phyloP scores from a whole-genome alignment of 2,888 invertebrate genomes.

The Pristionchus japonicus region DNA sequence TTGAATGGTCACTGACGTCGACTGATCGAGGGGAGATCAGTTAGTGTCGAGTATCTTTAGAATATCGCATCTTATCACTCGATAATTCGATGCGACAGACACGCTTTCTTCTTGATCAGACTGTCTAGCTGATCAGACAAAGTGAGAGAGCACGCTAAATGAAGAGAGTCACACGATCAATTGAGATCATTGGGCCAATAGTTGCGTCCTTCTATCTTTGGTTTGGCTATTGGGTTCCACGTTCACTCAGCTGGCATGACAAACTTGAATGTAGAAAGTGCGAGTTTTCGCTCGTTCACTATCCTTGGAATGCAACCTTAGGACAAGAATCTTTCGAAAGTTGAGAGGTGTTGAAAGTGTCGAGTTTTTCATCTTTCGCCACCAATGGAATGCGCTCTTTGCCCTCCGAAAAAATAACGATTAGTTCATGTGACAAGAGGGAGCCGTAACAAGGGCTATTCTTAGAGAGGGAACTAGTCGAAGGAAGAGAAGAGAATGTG shows the following conservation, averaged over 20 bases:
- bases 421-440: conserved; percentile 12
- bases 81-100: conserved; percentile 17
- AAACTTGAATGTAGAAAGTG: conserved; percentile 3
- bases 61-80: neutral
- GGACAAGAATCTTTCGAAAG: no score
- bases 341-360: no score
- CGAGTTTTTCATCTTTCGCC: neutral
- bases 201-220: neutral
- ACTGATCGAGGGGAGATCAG: neutral
- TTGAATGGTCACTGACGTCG: conserved; percentile 5
- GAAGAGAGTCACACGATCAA: no score
- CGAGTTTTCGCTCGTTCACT: neutral
- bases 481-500: neutral
- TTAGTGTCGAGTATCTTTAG: conserved; percentile 2
- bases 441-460: conserved; percentile 1
- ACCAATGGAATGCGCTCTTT: neutral
- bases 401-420: neutral
- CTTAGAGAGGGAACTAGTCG: conserved; percentile 16
- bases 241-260: neutral
- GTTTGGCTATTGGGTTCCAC: neutral
- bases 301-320: neutral
- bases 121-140: no score
- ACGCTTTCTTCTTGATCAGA: no score
- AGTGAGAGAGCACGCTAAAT: no score
- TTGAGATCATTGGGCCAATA: neutral